These are phyloP conservation scores for Polydrusus tereticollis DNA, from an alignment of 2,888 invertebrate species.

Conservation along the genomic window DNA sequence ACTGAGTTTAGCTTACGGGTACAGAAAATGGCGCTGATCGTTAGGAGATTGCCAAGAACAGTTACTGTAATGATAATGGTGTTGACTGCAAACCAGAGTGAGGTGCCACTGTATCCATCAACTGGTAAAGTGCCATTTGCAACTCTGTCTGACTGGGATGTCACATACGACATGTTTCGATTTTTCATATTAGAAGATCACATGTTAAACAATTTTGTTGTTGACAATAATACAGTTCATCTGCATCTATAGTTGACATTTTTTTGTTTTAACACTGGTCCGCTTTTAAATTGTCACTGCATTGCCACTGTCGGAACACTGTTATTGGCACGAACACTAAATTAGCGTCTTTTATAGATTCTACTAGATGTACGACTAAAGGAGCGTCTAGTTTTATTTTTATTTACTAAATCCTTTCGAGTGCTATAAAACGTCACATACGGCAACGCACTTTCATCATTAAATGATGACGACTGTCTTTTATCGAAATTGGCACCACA, in stretches of 20 bases:
- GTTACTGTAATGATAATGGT: slow-evolving; percentile 76
- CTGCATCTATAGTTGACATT: background rate
- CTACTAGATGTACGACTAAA: background rate
- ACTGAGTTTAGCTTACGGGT: slow-evolving; percentile 78
- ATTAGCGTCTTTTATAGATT: background rate
- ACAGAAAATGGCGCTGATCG: slow-evolving; percentile 79
- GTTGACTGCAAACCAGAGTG: slow-evolving; percentile 76
- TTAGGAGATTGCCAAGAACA: slow-evolving; percentile 80
- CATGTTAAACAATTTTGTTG: background rate
- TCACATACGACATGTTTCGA: slow-evolving; percentile 19
- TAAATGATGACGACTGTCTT: background rate
- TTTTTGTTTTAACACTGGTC: background rate
- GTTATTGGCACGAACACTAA: too few relatives aligned
- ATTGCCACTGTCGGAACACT: background rate
- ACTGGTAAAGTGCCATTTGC: slow-evolving; percentile 5
- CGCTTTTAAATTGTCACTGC: background rate
- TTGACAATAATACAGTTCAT: background rate
- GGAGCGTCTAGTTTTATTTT: background rate
- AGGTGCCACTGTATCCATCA: slow-evolving; percentile 41
- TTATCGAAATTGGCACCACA: background rate
- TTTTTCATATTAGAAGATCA: background rate
- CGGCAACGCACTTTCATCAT: background rate
- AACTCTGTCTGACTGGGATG: background rate
- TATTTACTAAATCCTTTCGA: background rate
- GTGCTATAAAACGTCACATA: slow-evolving; percentile 2